phyloP scores from a whole-genome alignment of 2,888 invertebrate genomes.

The Pherbina coryleti region DNA sequence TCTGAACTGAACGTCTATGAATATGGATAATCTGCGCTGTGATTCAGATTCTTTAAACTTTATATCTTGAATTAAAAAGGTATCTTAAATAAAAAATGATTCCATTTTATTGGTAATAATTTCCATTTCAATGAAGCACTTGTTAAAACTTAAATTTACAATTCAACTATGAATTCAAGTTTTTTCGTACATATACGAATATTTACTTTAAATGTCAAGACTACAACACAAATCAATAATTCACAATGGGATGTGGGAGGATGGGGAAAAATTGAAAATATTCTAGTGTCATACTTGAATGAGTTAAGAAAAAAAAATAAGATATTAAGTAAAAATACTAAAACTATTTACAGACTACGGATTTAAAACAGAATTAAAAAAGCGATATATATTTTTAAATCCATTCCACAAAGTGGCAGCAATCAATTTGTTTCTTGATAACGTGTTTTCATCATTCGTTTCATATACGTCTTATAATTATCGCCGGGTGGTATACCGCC shows the following conservation, averaged over 20 bases:
- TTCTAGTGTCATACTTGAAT: too few species aligned
- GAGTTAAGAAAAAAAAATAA: too few species aligned
- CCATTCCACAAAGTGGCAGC: background rate
- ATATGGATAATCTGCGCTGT: too few species aligned
- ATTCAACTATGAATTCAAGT: background rate
- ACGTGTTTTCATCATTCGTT: slow-evolving; percentile 70
- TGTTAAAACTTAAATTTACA: background rate
- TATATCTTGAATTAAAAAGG: too few species aligned
- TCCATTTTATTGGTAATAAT: too few species aligned
- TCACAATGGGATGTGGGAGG: too few species aligned
- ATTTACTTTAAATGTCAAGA: background rate
- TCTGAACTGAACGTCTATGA: too few species aligned
- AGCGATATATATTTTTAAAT: slow-evolving; percentile 17
- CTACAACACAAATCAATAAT: background rate
- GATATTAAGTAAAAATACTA: background rate
- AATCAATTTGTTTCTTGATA: slow-evolving; percentile 67
- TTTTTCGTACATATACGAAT: background rate
- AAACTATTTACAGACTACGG: background rate
- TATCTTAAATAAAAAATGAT: too few species aligned
- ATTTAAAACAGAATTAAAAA: slow-evolving; percentile 17
- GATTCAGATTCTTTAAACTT: too few species aligned
- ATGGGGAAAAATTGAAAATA: too few species aligned
- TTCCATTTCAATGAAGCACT: too few species aligned
- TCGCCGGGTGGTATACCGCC: slow-evolving; percentile 63
- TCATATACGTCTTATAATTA: slow-evolving; percentile 69